Percentiles rank a stretch among this genome's conserved stretches.
These are phyloP conservation scores for Prolemur simus DNA, from an alignment of 2,113 vertebrate genomes.

Conservation along the genomic window DNA sequence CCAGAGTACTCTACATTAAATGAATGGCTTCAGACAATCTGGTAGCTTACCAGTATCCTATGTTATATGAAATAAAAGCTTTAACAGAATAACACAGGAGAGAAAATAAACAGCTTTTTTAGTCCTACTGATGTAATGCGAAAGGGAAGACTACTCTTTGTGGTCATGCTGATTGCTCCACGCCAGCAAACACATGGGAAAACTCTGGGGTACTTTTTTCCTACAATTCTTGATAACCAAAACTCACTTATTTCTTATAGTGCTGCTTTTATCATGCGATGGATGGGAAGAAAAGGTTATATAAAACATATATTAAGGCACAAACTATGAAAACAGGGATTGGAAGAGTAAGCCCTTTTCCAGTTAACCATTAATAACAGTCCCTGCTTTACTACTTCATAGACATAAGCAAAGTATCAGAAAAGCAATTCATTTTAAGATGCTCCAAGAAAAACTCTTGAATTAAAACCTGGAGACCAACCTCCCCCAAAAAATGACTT, in stretches of 20 bases:
- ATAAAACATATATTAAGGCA: conserved; percentile 69
- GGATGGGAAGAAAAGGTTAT: conserved; percentile 66
- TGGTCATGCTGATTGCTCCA: not conserved
- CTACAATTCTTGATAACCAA: conserved; percentile 21
- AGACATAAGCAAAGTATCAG: conserved; percentile 73
- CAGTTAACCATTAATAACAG: conserved; percentile 79
- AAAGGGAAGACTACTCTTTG: not conserved
- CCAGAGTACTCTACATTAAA: not conserved
- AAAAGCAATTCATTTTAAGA: conserved; percentile 77
- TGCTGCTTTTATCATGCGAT: conserved; percentile 37
- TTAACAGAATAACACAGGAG: not conserved
- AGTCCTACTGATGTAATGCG: not conserved
- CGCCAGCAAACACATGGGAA: not conserved
- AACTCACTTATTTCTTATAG: conserved; percentile 59
- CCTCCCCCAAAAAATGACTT: conserved; percentile 56
- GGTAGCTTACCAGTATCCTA: not conserved
- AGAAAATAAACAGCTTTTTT: not conserved
- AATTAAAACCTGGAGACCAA: conserved; percentile 68
- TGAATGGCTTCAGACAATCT: not conserved
- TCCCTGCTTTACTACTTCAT: conserved; percentile 67
- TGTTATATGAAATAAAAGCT: accelerated
- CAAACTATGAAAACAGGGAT: conserved; percentile 71
- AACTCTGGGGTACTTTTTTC: not conserved
- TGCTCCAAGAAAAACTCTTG: conserved; percentile 28
- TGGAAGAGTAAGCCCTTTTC: conserved; percentile 78